These are phyloP conservation scores for Pogona vitticeps DNA, from an alignment of 2,113 vertebrate genomes.

Conservation along the genomic window DNA sequence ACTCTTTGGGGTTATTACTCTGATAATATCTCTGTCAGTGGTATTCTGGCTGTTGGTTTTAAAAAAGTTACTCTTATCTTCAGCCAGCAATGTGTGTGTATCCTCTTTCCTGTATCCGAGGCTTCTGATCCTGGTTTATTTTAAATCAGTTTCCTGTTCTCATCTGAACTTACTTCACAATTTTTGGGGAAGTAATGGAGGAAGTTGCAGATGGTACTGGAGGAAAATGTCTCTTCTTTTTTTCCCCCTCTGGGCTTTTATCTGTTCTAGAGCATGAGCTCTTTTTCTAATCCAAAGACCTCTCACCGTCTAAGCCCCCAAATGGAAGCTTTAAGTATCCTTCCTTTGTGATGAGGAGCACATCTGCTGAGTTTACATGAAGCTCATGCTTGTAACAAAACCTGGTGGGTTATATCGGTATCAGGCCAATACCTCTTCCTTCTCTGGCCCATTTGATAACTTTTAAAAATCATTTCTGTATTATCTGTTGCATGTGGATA, in stretches of 20 bases:
- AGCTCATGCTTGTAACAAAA: background rate
- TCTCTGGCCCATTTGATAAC: background rate
- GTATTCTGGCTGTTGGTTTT: background rate
- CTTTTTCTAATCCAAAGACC: background rate
- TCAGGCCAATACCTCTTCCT: background rate
- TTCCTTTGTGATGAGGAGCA: background rate
- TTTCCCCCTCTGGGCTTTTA: too few relatives aligned
- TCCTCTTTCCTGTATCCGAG: background rate
- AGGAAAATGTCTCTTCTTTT: background rate
- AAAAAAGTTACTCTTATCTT: background rate
- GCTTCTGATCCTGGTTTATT: background rate
- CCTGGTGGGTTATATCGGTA: too few relatives aligned
- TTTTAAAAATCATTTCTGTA: too few relatives aligned
- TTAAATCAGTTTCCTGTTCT: background rate
- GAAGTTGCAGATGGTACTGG: background rate
- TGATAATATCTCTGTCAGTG: too few relatives aligned
- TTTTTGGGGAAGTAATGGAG: background rate
- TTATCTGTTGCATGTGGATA: too few relatives aligned
- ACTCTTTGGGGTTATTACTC: too few relatives aligned
- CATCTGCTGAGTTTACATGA: background rate
- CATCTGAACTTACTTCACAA: background rate
- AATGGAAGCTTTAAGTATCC: too few relatives aligned
- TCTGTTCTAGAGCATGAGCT: background rate
- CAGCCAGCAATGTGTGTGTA: background rate
- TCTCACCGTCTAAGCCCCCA: background rate